A percentile compares a stretch with the other conserved stretches of the same genome.
These are phyloP conservation scores for Drosophila sp. DNA, from an alignment of 1,140 invertebrate genomes.

Conservation along the genomic window DNA sequence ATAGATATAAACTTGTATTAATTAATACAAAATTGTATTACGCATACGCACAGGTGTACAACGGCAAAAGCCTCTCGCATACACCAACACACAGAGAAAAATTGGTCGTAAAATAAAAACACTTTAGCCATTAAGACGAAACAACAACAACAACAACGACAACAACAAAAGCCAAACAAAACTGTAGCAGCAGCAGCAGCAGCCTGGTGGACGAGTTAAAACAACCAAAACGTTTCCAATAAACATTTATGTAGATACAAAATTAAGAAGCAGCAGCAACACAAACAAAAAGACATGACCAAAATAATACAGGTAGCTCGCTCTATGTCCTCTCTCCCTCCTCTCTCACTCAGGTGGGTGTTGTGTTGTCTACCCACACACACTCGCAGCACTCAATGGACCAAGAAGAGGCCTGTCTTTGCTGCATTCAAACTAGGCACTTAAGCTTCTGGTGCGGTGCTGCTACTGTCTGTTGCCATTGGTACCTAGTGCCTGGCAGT, in stretches of 20 bases:
- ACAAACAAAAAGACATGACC: slow-evolving; percentile 28
- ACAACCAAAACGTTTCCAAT: slow-evolving; percentile 22
- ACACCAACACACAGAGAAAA: slow-evolving; percentile 39
- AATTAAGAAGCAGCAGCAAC: slow-evolving; percentile 37
- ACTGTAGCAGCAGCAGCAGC: neutral
- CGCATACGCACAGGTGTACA: slow-evolving; percentile 77
- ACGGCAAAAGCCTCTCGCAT: slow-evolving; percentile 5
- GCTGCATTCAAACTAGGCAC: slow-evolving; percentile 44
- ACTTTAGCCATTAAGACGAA: slow-evolving; percentile 58
- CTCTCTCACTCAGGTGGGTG: slow-evolving; percentile 19
- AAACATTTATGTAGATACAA: slow-evolving; percentile 50
- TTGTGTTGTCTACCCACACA: slow-evolving; percentile 7
- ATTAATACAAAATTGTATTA: slow-evolving; percentile 80
- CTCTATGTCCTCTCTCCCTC: too few species aligned
- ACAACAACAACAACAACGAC: slow-evolving; percentile 37
- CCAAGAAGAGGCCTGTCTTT: slow-evolving; percentile 26
- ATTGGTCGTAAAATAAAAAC: slow-evolving; percentile 76
- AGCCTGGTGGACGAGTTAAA: neutral
- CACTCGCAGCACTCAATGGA: neutral
- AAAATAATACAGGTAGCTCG: slow-evolving; percentile 42
- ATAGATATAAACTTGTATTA: slow-evolving; percentile 59
- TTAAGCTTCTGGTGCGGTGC: slow-evolving; percentile 51
- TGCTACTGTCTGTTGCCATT: neutral
- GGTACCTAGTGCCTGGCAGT: neutral
- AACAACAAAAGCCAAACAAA: neutral